A percentile compares a stretch with the other conserved stretches of the same genome.
Conservation (phyloP, 1,140 invertebrate species). For the Pemphigus obesinymphae region DNA sequence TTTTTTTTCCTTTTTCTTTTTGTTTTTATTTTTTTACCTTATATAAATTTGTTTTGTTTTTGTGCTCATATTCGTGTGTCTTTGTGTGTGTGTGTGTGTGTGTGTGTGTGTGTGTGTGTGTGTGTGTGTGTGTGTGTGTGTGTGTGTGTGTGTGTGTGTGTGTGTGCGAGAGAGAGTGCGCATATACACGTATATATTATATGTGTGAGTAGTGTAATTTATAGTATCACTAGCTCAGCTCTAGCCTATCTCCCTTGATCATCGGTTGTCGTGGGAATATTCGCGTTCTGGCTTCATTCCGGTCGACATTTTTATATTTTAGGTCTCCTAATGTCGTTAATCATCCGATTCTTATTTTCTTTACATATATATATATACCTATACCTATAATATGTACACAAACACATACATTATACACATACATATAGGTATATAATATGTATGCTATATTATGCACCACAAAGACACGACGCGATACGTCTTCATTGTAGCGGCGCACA, state of each 20-base stretch:
- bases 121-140: not conserved
- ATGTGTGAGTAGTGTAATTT: slow-evolving; percentile 34
- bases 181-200: no score
- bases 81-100: not conserved
- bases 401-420: not conserved
- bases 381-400: not conserved
- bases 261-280: slow-evolving; percentile 35
- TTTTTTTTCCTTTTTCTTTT: not conserved
- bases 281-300: slow-evolving; percentile 24
- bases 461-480: not conserved
- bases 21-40: not conserved
- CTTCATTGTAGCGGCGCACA: slow-evolving; percentile 12
- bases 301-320: slow-evolving; percentile 40
- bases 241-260: slow-evolving; percentile 33
- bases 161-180: no score
- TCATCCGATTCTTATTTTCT: slow-evolving; percentile 28
- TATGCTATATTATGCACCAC: no score
- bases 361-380: no score
- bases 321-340: slow-evolving; percentile 31
- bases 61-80: no score
- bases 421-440: not conserved
- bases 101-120: not conserved
- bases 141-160: not conserved
- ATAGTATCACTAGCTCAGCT: slow-evolving; percentile 33
- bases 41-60: slow-evolving; percentile 42